Percentiles rank a stretch among this genome's conserved stretches.
phyloP scores from a whole-genome alignment of 2,888 invertebrate species.

The Drosophila mulleri region DNA sequence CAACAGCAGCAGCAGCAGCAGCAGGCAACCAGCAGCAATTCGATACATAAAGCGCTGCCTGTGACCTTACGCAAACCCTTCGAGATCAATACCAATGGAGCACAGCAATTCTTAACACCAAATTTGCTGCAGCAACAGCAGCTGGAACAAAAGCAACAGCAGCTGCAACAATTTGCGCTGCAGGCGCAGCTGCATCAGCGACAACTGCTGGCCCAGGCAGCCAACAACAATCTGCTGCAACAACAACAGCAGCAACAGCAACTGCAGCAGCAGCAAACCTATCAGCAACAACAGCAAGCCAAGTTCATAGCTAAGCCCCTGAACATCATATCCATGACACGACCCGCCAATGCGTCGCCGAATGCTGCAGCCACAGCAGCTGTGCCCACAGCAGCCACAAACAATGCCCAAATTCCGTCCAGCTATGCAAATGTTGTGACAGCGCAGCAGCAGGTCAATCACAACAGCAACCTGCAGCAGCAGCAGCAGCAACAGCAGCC shows the following conservation, averaged over 20 bases:
- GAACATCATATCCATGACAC: slow-evolving; percentile 83
- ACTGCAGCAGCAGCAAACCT: slow-evolving; percentile 46
- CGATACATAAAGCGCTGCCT: slow-evolving; percentile 64
- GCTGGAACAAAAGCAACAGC: slow-evolving; percentile 67
- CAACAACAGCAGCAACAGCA: slow-evolving; percentile 59
- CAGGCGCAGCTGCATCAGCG: slow-evolving; percentile 75
- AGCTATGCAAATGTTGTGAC: slow-evolving; percentile 70
- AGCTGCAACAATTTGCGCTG: slow-evolving; percentile 79
- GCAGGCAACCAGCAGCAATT: slow-evolving; percentile 69
- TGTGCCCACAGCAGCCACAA: slow-evolving; percentile 31
- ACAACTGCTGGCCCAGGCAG: slow-evolving; percentile 72
- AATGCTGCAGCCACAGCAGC: slow-evolving; percentile 68
- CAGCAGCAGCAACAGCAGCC: slow-evolving; percentile 44
- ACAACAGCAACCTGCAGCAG: slow-evolving; percentile 49
- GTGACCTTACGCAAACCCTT: slow-evolving; percentile 71
- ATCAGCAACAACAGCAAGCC: slow-evolving; percentile 60
- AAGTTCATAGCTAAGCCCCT: slow-evolving; percentile 83
- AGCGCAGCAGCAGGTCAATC: slow-evolving; percentile 52
- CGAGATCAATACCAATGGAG: slow-evolving; percentile 75
- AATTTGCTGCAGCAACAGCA: slow-evolving; percentile 57
- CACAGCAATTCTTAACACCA: slow-evolving; percentile 72
- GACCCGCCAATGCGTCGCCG: slow-evolving; percentile 67
- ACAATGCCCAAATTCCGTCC: slow-evolving; percentile 77
- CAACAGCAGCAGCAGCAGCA: slow-evolving; percentile 55
- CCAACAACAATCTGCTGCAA: slow-evolving; percentile 68